Evolutionary conservation across 2,888 invertebrate genomes (phyloP).

Genomic region (Muschampia plurimacula): DNA sequence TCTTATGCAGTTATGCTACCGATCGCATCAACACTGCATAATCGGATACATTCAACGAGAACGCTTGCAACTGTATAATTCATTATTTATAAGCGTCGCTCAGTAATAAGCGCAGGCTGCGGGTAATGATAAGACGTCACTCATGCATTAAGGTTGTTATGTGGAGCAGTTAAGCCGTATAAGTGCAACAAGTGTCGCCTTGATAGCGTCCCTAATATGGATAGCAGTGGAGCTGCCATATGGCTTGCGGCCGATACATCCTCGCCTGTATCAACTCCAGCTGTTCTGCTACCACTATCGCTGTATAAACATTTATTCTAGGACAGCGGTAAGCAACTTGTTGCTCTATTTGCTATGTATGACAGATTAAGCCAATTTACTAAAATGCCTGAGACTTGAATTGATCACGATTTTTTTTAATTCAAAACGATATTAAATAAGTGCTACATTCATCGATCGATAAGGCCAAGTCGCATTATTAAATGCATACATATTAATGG

Average conservation of each 20-base stretch:
- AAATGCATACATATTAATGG: conserved; percentile 36
- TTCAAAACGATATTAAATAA: conserved; percentile 33
- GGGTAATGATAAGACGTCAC: conserved; percentile 67
- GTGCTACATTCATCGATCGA: conserved; percentile 33
- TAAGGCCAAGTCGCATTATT: conserved; percentile 38
- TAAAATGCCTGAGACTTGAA: conserved; percentile 18
- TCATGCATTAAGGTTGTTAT: conserved; percentile 63
- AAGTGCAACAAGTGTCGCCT: conserved; percentile 85
- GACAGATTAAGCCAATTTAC: conserved; percentile 17
- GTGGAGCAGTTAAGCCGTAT: conserved; percentile 82
- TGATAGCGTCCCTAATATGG: conserved; percentile 81
- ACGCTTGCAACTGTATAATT: conserved; percentile 40
- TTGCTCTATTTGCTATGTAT: conserved; percentile 32
- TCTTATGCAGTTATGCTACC: conserved; percentile 65
- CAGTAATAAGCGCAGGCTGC: conserved; percentile 55
- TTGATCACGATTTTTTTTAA: conserved; percentile 20
- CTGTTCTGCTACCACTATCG: conserved; percentile 57
- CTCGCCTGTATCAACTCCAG: conserved; percentile 64
- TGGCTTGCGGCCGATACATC: conserved; percentile 78
- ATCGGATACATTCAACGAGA: conserved; percentile 48
- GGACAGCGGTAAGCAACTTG: conserved; percentile 49
- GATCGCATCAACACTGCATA: conserved; percentile 52
- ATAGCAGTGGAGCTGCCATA: conserved; percentile 75
- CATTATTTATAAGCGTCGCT: conserved; percentile 54
- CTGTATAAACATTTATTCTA: conserved; percentile 58